Evolutionary conservation across 2,113 vertebrate genomes (phyloP).

Genomic region (Eptesicus fuscus): DNA sequence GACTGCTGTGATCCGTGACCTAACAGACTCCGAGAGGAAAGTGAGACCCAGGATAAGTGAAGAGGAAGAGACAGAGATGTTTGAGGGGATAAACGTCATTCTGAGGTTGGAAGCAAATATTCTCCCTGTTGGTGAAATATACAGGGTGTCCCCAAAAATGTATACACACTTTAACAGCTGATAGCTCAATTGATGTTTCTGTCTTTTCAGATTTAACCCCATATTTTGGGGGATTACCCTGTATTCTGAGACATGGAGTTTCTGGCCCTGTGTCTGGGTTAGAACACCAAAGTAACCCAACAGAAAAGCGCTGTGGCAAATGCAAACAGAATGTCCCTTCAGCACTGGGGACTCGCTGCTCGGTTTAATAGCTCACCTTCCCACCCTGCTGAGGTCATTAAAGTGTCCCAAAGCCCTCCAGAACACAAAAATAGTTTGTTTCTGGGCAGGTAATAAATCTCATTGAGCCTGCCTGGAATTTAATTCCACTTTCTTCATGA

Average conservation of each 20-base stretch:
- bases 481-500: constrained; percentile 48
- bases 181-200: no score
- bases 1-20: neutral
- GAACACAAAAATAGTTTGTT: constrained; percentile 7
- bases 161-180: no score
- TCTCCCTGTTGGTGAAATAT: neutral
- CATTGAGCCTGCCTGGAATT: constrained; percentile 49
- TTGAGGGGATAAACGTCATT: neutral
- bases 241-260: neutral
- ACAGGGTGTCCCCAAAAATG: no score
- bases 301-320: neutral
- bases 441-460: constrained; percentile 61
- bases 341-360: neutral
- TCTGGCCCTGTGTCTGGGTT: constrained; percentile 9
- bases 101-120: neutral
- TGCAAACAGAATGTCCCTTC: neutral
- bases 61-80: neutral
- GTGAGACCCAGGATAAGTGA: neutral
- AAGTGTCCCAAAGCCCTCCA: constrained; percentile 42
- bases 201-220: no score
- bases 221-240: no score
- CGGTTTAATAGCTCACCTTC: neutral
- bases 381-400: constrained; percentile 53
- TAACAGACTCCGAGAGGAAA: neutral
- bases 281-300: fast-evolving